Base-by-base conservation (phyloP, 2,888 invertebrate species). In the Melinaea menophilus region DNA sequence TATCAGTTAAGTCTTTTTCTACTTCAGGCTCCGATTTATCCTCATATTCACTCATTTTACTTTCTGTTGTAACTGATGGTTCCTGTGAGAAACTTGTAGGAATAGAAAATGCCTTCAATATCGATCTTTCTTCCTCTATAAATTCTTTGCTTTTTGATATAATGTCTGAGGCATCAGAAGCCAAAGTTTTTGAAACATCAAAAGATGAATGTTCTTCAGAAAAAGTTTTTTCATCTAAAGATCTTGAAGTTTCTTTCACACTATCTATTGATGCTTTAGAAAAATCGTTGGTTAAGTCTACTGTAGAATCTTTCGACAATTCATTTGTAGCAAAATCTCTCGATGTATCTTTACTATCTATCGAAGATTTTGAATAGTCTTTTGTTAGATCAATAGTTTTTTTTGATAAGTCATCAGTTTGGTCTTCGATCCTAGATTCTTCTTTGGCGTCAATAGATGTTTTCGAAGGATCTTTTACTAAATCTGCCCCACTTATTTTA, bases 151-250 rank as follows among this genome's bases (percentile, higher is more conserved):
- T 88, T 45, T 85, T 75, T 35, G 86, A 85, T 4, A 88, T 83
- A 5, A 79, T 84, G 64, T 90, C 90, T 13, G 90, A 90, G 12
- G 76, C 85, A 74, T 90, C 90, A 34, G 90, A 89, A n/a, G 90
- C 90, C 71, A 90, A 77, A 7, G 90, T 90, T 69, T 90, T 90
- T n/a, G 90, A 90, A 22, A 85, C 80, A 67, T 90, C 90, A 64
- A 89, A 73, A n/a, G 90, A 90, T 2, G 90, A 90, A 73, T 90
- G 90, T 61, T 90, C 90, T 79, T 90, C 90, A 1, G 90, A 90
- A 69, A 85, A 88, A 1, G 90, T 90, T 67, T 90, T 90, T 68
- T 90, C 90, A 68, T 90, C 90, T 31, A 90, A 81, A 0, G 90
- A 90, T 72, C 83, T 85, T 9, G 90, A 90, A 51, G 82, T 83